Base-by-base conservation (phyloP, 2,888 invertebrate species). In the Boloria selene region DNA sequence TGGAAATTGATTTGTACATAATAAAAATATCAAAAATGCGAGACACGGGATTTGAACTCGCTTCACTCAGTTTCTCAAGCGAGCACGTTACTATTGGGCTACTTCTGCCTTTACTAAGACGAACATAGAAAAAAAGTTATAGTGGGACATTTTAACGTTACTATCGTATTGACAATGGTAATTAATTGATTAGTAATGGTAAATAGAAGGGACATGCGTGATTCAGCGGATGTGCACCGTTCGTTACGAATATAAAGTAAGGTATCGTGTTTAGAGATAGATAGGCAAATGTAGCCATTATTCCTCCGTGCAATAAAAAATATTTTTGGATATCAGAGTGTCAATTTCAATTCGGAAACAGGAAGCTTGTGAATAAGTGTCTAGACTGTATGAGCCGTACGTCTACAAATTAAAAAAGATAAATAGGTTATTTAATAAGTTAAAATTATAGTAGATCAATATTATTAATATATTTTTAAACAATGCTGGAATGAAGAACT, bases 291-390 rank as follows among this genome's bases (percentile, higher is more conserved):
- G 42, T 52, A 13, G 1, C 16, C 31, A 45, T 45, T 45, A 45
- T n/a, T 0, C 0, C 31, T 13, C 0, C 6, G 16, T 3, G 0
- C 0, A 13, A 0, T 58, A 52, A 38, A 26, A 16, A 10, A 14
- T 10, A 58, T 14, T 51, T 58, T 58, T 4, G 14, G 26, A 14
- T 59, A 31, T 4, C 16, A 44, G 14, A 6, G 3, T 51, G 56
- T 18, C 52, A 52, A 58, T 56, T 61, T 13, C 22, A 59, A 62
- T 64, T 56, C 62, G 68, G 71, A 71, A 68, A 66, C 65, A 68
- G 70, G 70, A 70, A 71, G 64, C 53, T 47, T 55, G 51, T 70
- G 70, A 68, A 62, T 70, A 66, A 66, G 63, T 69, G 69, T 69
- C 64, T 67, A 67, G 64, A 64, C 61, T 38, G 38, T 18, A 56